Evolutionary conservation across 1,140 invertebrate species (phyloP).

Genomic region (Drosophila setifemur): DNA sequence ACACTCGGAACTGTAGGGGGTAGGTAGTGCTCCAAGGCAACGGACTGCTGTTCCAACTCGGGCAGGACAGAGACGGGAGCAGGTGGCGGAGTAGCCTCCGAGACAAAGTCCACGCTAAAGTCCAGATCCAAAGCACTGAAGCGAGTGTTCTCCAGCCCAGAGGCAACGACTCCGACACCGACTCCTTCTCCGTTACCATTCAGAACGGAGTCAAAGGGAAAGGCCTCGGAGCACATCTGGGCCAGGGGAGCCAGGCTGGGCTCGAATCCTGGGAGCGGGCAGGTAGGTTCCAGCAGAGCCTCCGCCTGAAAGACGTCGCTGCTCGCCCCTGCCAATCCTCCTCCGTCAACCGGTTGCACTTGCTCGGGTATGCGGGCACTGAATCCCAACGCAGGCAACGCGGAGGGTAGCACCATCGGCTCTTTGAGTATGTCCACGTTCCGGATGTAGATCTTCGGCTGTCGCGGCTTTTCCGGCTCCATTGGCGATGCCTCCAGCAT

Average conservation of each 20-base stretch:
- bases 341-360: not conserved
- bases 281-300: constrained; percentile 48
- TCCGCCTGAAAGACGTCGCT: constrained; percentile 48
- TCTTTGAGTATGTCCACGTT: constrained; percentile 77
- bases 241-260: constrained; percentile 48
- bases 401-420: constrained; percentile 59
- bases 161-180: not conserved
- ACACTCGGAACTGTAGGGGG: constrained; percentile 4
- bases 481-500: constrained; percentile 27
- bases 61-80: not conserved
- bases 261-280: constrained; percentile 54
- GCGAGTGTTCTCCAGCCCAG: constrained; percentile 30
- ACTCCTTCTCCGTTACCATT: constrained; percentile 36
- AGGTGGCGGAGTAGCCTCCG: constrained; percentile 39
- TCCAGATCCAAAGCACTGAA: constrained; percentile 64
- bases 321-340: not conserved
- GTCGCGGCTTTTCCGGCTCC: constrained; percentile 51
- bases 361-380: not conserved
- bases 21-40: constrained; percentile 44
- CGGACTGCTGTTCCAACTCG: constrained; percentile 21
- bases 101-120: constrained; percentile 59
- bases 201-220: constrained; percentile 57
- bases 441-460: constrained; percentile 77
- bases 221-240: constrained; percentile 56
- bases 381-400: constrained; percentile 54